Evolutionary conservation across 2,888 invertebrate genomes (phyloP).

Genomic region (Eledone cirrhosa): DNA sequence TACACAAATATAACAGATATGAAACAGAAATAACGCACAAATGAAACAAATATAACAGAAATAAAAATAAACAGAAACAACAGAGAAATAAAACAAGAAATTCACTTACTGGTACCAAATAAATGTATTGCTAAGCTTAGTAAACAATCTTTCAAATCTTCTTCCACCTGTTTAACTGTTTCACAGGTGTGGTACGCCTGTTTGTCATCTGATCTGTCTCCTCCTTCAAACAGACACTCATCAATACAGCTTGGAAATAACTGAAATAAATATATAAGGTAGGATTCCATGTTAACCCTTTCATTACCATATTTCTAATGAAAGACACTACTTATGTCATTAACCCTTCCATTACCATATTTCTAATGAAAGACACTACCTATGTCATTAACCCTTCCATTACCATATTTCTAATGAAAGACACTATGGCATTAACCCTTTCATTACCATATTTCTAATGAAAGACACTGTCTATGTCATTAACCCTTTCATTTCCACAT

Average conservation of each 20-base stretch:
- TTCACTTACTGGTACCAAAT: constrained; percentile 77
- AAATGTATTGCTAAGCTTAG: constrained; percentile 78
- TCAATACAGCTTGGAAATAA: constrained; percentile 43
- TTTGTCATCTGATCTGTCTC: constrained; percentile 71
- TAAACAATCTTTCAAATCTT: constrained; percentile 82
- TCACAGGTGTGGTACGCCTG: constrained; percentile 88
- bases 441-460: too few relatives aligned
- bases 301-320: too few relatives aligned
- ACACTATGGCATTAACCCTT: too few relatives aligned
- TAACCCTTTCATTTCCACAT: too few relatives aligned
- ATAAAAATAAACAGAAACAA: neutral
- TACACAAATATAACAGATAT: neutral
- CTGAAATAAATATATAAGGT: constrained; percentile 37
- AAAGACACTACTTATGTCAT: too few relatives aligned
- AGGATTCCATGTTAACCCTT: too few relatives aligned
- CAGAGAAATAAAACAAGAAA: neutral
- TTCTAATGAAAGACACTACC: too few relatives aligned
- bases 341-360: too few relatives aligned
- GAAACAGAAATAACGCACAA: too few relatives aligned
- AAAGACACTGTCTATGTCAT: too few relatives aligned
- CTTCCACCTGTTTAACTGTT: constrained; percentile 85
- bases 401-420: too few relatives aligned
- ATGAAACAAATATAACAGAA: neutral
- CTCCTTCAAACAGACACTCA: constrained; percentile 56
- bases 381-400: too few relatives aligned